These are phyloP conservation scores for Synanthedon tipuliformis DNA, from an alignment of 2,888 invertebrate species.

Conservation along the genomic window DNA sequence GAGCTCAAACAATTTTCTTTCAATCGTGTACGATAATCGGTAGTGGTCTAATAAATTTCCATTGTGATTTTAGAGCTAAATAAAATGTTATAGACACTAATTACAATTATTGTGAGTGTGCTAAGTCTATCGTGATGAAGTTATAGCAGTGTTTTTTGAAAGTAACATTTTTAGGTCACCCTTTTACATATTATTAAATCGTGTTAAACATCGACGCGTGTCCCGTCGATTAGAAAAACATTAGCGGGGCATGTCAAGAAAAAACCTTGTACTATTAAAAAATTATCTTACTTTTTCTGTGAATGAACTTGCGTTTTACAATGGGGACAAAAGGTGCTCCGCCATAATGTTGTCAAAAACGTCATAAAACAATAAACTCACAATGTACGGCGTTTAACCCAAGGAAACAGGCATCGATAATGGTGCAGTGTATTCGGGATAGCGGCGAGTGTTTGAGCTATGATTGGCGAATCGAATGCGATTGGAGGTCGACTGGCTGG, in stretches of 20 bases:
- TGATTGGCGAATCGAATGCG: slow-evolving; percentile 48
- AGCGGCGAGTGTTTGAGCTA: slow-evolving; percentile 36
- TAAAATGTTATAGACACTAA: too few relatives aligned
- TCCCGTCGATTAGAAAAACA: too few relatives aligned
- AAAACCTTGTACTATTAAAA: too few relatives aligned
- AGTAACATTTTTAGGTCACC: too few relatives aligned
- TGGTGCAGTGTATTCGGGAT: slow-evolving; percentile 40
- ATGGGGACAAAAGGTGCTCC: slow-evolving; percentile 62
- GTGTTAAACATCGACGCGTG: too few relatives aligned
- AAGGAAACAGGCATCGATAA: slow-evolving; percentile 44
- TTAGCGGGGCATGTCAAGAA: too few relatives aligned
- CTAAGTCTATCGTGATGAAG: too few relatives aligned
- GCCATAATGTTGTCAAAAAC: slow-evolving; percentile 54
- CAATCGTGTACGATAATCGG: neutral
- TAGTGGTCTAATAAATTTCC: too few relatives aligned
- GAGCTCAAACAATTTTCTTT: neutral
- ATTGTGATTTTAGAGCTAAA: too few relatives aligned
- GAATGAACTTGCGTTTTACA: slow-evolving; percentile 33
- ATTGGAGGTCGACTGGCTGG: slow-evolving; percentile 50
- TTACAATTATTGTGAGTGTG: too few relatives aligned
- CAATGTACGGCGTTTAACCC: slow-evolving; percentile 41
- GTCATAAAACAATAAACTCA: slow-evolving; percentile 50
- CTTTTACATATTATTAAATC: too few relatives aligned
- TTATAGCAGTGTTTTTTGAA: too few relatives aligned
- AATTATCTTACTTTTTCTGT: neutral